Conservation (phyloP, 2,113 vertebrate species). For the Corythaixoides concolor region DNA sequence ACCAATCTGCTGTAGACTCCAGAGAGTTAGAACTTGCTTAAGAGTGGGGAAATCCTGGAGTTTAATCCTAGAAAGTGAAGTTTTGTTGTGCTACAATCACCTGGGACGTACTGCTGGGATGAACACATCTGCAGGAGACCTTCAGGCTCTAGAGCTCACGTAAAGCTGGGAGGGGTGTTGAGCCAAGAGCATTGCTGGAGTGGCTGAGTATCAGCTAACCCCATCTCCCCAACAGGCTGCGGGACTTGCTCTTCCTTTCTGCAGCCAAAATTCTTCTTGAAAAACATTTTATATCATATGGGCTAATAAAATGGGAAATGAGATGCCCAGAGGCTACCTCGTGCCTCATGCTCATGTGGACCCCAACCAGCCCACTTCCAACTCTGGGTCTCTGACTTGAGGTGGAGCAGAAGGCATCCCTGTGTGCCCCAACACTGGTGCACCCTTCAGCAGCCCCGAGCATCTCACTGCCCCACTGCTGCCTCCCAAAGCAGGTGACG, state of each 20-base stretch:
- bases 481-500: not conserved
- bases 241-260: not conserved
- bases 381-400: not conserved
- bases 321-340: not conserved
- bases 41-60: constrained; percentile 26
- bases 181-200: not conserved
- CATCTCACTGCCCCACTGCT: not conserved
- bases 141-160: not conserved
- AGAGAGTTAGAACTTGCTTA: constrained; percentile 31
- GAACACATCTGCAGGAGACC: constrained; percentile 39
- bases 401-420: not conserved
- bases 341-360: not conserved
- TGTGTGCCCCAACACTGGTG: not conserved
- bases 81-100: not conserved
- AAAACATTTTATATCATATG: not conserved
- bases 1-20: not conserved
- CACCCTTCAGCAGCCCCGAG: not conserved
- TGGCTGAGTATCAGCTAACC: not conserved
- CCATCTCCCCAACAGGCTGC: not conserved
- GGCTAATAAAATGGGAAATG: not conserved
- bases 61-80: constrained; percentile 63
- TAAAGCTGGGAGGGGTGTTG: not conserved
- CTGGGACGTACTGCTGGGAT: not conserved
- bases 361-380: not conserved
- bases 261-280: not conserved